Percentiles rank a stretch among this genome's conserved stretches.
Conservation (phyloP, 2,113 vertebrate species). For the Aplodontia rufa region DNA sequence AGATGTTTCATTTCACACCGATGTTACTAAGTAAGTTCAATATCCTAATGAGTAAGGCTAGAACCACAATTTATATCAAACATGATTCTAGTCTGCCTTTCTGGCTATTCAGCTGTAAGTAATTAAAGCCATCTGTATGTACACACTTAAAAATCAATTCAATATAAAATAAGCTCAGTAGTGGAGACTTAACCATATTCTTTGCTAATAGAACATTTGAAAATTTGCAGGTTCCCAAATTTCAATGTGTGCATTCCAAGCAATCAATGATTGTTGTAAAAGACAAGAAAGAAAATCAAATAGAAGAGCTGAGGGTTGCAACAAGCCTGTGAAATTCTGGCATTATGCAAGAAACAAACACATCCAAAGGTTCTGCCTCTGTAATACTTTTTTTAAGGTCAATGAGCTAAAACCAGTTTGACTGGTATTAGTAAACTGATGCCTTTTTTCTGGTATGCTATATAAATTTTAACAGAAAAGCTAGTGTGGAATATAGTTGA, state of each 20-base stretch:
- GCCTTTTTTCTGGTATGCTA: slow-evolving; percentile 72
- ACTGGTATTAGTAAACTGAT: slow-evolving; percentile 79
- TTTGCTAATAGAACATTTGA: background rate
- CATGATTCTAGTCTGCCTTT: background rate
- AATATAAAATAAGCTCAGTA: background rate
- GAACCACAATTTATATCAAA: background rate
- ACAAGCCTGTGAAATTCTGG: background rate
- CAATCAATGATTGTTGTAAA: no score
- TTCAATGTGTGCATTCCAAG: no score
- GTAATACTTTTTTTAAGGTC: slow-evolving; percentile 75
- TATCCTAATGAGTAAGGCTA: background rate
- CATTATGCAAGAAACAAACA: slow-evolving; percentile 56
- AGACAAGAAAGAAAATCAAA: background rate
- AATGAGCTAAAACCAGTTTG: slow-evolving; percentile 82
- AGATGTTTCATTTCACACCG: background rate
- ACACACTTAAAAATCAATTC: slow-evolving; percentile 5
- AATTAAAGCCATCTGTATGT: background rate
- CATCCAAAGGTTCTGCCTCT: slow-evolving; percentile 64
- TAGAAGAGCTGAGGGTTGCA: background rate
- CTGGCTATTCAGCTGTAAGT: background rate
- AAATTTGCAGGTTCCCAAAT: background rate
- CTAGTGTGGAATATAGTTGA: slow-evolving; percentile 69
- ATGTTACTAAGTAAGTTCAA: slow-evolving; percentile 29
- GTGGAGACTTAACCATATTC: background rate
- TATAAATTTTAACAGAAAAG: slow-evolving; percentile 73